Conservation (phyloP, 2,113 vertebrate genomes). For the Acanthochromis polyacanthus region DNA sequence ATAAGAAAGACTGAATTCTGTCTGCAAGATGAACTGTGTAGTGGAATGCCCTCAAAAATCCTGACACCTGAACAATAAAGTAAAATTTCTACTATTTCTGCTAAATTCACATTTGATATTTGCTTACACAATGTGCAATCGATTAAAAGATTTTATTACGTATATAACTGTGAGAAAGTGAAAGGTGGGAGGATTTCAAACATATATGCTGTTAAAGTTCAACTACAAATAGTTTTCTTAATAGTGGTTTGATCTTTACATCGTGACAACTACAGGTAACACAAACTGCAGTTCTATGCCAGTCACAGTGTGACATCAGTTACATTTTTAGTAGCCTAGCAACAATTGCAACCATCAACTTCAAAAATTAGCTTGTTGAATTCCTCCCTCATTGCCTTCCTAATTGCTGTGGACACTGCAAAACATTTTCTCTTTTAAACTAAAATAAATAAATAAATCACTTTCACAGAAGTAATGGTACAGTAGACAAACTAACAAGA, state of each 20-base stretch:
- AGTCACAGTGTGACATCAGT: not conserved
- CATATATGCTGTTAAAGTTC: not conserved
- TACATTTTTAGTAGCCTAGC: conserved; percentile 20
- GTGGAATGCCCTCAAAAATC: too few species aligned
- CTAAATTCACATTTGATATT: too few species aligned
- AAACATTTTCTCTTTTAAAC: not conserved
- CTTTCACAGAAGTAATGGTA: not conserved
- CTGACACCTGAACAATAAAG: too few species aligned
- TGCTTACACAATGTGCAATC: too few species aligned
- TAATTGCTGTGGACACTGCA: not conserved
- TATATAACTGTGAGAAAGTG: too few species aligned
- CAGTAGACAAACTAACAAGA: not conserved
- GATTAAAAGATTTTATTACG: too few species aligned
- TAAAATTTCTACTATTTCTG: too few species aligned
- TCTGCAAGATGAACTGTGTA: too few species aligned
- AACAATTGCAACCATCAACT: conserved; percentile 5
- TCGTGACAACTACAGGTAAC: not conserved
- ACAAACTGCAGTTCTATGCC: not conserved
- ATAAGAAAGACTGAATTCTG: too few species aligned
- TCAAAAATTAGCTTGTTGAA: not conserved
- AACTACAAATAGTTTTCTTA: not conserved
- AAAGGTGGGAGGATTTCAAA: not conserved
- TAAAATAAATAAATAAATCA: not conserved
- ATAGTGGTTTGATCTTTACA: not conserved
- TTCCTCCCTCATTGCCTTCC: not conserved